phyloP scores from a whole-genome alignment of 1,140 invertebrate genomes.

The Ceratina australensis region DNA sequence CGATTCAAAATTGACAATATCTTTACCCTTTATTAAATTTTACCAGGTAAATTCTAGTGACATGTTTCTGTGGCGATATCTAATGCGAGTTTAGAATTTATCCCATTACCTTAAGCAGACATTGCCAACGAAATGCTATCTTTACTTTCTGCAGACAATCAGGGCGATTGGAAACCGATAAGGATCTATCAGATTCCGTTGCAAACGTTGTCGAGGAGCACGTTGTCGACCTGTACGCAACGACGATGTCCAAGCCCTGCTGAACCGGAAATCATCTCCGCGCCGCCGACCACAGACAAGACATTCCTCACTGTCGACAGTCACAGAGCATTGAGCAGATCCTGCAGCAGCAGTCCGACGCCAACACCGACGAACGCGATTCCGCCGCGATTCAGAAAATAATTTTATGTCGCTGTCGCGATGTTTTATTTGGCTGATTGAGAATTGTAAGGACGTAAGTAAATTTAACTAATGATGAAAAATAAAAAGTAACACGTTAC shows the following conservation, averaged over 20 bases:
- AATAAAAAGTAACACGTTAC: too few relatives aligned
- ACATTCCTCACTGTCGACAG: constrained; percentile 72
- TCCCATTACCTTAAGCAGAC: too few relatives aligned
- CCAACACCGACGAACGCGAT: constrained; percentile 58
- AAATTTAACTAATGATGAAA: too few relatives aligned
- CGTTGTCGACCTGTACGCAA: constrained; percentile 60
- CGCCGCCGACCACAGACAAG: constrained; percentile 57
- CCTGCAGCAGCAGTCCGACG: constrained; percentile 80
- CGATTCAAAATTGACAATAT: too few relatives aligned
- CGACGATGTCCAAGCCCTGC: constrained; percentile 66
- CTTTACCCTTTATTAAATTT: too few relatives aligned
- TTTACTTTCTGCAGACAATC: constrained; percentile 51
- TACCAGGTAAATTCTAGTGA: background rate
- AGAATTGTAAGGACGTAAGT: background rate
- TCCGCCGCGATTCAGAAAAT: constrained; percentile 49
- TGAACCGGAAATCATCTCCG: constrained; percentile 65
- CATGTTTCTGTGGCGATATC: too few relatives aligned
- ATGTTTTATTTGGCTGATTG: background rate
- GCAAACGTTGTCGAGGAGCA: constrained; percentile 72
- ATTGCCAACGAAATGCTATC: too few relatives aligned
- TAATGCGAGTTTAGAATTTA: too few relatives aligned
- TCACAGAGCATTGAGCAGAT: constrained; percentile 75
- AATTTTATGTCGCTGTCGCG: background rate
- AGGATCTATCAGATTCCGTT: constrained; percentile 81
- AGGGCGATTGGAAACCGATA: constrained; percentile 76